Base-by-base conservation (phyloP, 2,797 vertebrate genomes). In the Darevskia nairensis region DNA sequence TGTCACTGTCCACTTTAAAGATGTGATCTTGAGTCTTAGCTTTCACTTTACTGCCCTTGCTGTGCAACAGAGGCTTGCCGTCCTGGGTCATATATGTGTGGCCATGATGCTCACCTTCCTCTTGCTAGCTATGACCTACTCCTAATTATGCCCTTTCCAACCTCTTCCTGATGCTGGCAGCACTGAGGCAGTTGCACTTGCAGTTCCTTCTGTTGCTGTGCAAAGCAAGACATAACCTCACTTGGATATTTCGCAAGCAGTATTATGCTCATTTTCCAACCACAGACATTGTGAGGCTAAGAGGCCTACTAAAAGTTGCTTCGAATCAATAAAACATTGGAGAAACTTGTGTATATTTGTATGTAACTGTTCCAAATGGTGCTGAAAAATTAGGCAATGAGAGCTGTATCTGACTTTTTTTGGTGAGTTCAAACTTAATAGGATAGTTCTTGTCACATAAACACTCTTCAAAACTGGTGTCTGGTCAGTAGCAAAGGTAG, bases 191-290 rank as follows among this genome's bases (percentile, higher is more conserved):
- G 13, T 74, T 85, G 55, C 2, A 75, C 39, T n/a, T 81, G n/a
- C 17, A 81, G 5, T 76, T 7, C 55, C 71, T 81, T 27, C 17
- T 85, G 83, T 68, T 89, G 71, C 69, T 85, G 13, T 85, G 6
- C 68, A 66, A 81, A 87, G 35, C 21, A 46, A 75, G 8, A 44
- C 8, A 68, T 66, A 32, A 27, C 29, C 69, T n/a, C 25, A 75
- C 5, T 66, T 85, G n/a, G n/a, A 41, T 83, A 64, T 83, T 88
- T 87, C 64, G 3, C 64, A 68, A 23, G 25, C 59, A 41, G 15
- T 55, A 10, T 10, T 75, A 44, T 35, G 3, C 25, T 80, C 17
- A 50, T 75, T 81, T 81, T 74, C 35, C 50, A 74, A 17, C 10
- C 29, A 21, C 2, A 64, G 29, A 39, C 15, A 39, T 35, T 79